phyloP scores from a whole-genome alignment of 2,888 invertebrate species.

The Platycheirus albimanus region DNA sequence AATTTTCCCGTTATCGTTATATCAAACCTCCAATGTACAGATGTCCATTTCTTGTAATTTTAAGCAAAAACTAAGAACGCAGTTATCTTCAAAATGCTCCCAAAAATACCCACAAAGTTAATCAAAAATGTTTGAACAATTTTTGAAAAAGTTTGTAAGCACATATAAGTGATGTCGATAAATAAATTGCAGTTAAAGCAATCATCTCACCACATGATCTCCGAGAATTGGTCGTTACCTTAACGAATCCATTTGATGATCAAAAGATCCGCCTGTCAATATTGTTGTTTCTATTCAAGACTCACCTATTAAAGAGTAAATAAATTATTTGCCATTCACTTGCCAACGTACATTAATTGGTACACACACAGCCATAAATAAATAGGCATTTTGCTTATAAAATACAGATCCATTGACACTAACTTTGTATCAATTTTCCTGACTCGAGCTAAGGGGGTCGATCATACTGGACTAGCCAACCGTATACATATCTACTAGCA shows the following conservation, averaged over 20 bases:
- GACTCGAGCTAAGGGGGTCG: slow-evolving; percentile 20
- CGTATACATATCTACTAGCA: neutral
- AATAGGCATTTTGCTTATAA: slow-evolving; percentile 1
- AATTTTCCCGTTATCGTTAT: too few species aligned
- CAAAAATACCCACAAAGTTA: too few species aligned
- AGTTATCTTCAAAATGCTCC: too few species aligned
- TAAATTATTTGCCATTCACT: slow-evolving; percentile 28
- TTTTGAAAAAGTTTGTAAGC: too few species aligned
- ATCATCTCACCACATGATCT: slow-evolving; percentile 20
- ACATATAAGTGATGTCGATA: too few species aligned
- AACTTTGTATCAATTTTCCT: slow-evolving; percentile 25
- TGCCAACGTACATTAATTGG: slow-evolving; percentile 7
- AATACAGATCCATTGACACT: slow-evolving; percentile 11
- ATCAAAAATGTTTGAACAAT: too few species aligned
- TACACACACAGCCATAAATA: slow-evolving; percentile 9
- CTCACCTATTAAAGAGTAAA: neutral
- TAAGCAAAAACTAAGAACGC: too few species aligned
- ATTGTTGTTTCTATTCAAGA: neutral
- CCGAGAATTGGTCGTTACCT: neutral
- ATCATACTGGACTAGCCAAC: neutral
- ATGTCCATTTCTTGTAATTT: too few species aligned
- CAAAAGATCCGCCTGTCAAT: slow-evolving; percentile 36
- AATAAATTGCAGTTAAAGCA: neutral
- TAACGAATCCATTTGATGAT: slow-evolving; percentile 28
- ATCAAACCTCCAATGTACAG: too few species aligned